Evolutionary conservation across 2,888 invertebrate genomes (phyloP).

Genomic region (Agrotis segetum): DNA sequence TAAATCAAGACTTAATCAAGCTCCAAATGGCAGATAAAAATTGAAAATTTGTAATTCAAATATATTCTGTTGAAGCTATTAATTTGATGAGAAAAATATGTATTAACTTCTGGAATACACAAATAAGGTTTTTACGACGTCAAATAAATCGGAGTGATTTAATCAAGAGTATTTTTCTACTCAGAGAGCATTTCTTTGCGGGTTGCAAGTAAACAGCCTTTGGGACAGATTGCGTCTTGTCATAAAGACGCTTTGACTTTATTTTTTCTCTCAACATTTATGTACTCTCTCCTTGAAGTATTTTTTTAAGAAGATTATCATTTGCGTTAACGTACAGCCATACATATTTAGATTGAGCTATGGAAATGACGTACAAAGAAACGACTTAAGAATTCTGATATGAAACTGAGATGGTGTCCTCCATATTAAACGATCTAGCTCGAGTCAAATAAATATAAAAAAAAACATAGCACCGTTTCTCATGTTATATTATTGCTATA

Average conservation of each 20-base stretch:
- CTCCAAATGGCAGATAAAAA: constrained; percentile 43
- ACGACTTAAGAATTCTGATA: not conserved
- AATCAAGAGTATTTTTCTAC: constrained; percentile 79
- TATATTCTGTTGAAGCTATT: constrained; percentile 55
- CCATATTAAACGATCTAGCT: not conserved
- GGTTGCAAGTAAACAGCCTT: constrained; percentile 75
- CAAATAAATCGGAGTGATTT: constrained; percentile 78
- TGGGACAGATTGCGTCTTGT: constrained; percentile 72
- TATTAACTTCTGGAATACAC: constrained; percentile 62
- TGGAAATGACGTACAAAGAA: constrained; percentile 1
- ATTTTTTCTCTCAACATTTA: constrained; percentile 48
- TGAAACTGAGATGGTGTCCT: not conserved
- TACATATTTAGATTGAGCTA: constrained; percentile 12
- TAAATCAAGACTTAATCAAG: constrained; percentile 44
- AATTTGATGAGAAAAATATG: constrained; percentile 61
- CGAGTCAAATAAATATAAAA: not conserved
- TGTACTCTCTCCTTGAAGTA: not conserved
- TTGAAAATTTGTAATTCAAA: constrained; percentile 54
- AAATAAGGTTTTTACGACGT: constrained; percentile 64
- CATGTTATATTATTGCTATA: not conserved
- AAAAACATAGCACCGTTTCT: not conserved
- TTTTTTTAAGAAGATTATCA: constrained; percentile 35
- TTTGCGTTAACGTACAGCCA: constrained; percentile 15
- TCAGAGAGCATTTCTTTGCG: constrained; percentile 72
- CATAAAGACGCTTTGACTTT: constrained; percentile 72